These are phyloP conservation scores for Calliphora vomitoria DNA, from an alignment of 2,888 invertebrate species.

Conservation along the genomic window DNA sequence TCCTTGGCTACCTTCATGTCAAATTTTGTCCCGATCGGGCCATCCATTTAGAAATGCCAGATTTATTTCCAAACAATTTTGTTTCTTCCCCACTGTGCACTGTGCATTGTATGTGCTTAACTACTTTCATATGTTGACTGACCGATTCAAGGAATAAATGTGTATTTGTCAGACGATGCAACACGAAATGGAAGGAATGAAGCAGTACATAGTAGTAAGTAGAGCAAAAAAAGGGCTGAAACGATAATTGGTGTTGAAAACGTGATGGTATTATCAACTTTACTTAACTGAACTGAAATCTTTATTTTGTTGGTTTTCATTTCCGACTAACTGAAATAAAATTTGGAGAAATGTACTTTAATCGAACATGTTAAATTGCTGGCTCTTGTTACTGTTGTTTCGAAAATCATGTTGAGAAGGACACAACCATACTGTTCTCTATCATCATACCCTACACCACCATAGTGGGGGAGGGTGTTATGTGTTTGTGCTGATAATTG, in stretches of 20 bases:
- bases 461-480: no score
- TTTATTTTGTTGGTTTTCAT: slow-evolving; percentile 21
- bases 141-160: background rate
- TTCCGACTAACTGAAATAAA: background rate
- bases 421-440: no score
- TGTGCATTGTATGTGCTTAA: no score
- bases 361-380: background rate
- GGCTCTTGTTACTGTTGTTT: background rate
- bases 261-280: slow-evolving; percentile 53
- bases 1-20: no score
- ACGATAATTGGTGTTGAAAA: slow-evolving; percentile 56
- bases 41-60: no score
- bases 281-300: slow-evolving; percentile 28
- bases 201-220: background rate
- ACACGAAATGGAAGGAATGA: background rate
- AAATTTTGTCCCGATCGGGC: no score
- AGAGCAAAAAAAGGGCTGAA: background rate
- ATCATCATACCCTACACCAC: no score
- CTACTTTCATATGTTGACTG: background rate
- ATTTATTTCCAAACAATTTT: no score
- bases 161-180: background rate
- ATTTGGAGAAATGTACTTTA: background rate
- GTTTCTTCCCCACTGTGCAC: no score
- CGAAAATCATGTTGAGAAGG: no score
- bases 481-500: no score